Evolutionary conservation across 2,888 invertebrate genomes (phyloP), one percentile per base, ranked within the genome.

Genomic region (Apamea sordens): DNA sequence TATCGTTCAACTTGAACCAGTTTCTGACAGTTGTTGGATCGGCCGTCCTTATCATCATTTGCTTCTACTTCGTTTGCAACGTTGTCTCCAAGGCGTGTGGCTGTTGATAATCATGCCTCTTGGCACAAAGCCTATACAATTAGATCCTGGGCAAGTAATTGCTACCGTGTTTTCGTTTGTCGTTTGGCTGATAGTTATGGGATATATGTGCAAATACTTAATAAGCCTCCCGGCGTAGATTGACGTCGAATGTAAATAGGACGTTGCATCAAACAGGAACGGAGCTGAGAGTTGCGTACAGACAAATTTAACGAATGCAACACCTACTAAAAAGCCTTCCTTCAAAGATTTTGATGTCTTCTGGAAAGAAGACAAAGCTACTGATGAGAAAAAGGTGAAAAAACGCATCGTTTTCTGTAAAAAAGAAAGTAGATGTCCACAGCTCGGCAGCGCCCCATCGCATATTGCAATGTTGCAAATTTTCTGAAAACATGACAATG

Each of bases 121-220:
- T 24, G 21, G 50, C 59, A 70, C 74, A 3, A 4, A 18, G 8
- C 0, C 13, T 0, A 50, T 28, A 15, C 2, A 24, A 0, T 21
- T 77, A 1, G 90, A 93, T 72, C 0, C 89, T 0, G 64, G 63
- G 0, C 83, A 89, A 73, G 11, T 90, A 0, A 70, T 93, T 8
- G 32, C 92, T 0, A 44, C 92, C 0, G 87, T 89, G 65, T 92
- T 93, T 47, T 88, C 93, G 5, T 94, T 94, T 72, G 65, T 93
- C 6, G 68, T 94, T 63, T 94, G 93, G 94, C 74, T 94, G 0
- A 87, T 94, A 2, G 86, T 90, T 0, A 90, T 94, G 91, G 73
- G 90, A 63, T 92, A 82, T 76, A 90, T 94, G 86, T 89, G 91
- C 50, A 92, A 93, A 77, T 93, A 94, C 75, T n/a, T 94, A 0